phyloP scores from a whole-genome alignment of 2,888 invertebrate genomes.

The Bimastos eiseni region DNA sequence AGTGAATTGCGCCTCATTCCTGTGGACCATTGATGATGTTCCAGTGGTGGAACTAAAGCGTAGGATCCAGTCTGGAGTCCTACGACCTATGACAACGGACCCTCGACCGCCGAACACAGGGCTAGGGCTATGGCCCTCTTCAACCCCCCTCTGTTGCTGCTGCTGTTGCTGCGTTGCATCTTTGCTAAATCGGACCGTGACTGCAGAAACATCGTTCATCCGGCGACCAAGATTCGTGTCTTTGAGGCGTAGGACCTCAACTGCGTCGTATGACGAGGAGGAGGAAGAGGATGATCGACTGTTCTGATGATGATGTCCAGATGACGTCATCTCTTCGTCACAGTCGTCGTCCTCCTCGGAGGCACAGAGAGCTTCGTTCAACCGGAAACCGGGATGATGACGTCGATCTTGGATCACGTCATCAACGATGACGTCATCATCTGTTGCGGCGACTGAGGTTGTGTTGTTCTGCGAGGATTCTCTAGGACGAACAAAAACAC shows the following conservation, averaged over 20 bases:
- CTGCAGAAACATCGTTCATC: neutral
- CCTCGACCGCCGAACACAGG: no score
- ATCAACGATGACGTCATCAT: no score
- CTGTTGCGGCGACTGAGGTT: neutral
- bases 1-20: neutral
- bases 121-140: no score
- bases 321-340: neutral
- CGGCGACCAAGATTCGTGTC: neutral
- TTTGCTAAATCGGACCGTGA: neutral
- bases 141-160: no score
- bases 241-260: neutral
- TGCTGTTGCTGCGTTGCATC: neutral
- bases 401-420: neutral
- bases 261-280: neutral
- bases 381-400: neutral
- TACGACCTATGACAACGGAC: neutral
- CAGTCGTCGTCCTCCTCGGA: neutral
- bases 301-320: neutral
- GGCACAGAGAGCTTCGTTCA: neutral
- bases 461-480: neutral
- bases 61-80: neutral
- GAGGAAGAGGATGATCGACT: neutral
- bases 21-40: neutral
- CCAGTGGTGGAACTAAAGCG: neutral
- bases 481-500: neutral